Conservation (phyloP, 2,113 vertebrate genomes). For the Sander lucioperca region DNA sequence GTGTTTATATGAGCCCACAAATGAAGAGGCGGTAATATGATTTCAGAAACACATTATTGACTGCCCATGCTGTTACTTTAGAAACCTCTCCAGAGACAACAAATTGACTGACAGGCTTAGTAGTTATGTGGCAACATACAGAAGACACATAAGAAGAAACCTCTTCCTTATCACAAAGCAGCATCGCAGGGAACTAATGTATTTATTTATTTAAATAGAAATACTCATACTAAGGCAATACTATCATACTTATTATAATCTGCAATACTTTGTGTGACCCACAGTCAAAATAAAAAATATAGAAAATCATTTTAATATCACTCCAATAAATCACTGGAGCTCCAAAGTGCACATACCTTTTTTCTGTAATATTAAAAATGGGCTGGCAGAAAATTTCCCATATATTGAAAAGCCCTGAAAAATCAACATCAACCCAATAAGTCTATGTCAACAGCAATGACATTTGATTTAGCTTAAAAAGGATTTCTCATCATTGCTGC, state of each 20-base stretch:
- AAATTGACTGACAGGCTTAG: slow-evolving; percentile 29
- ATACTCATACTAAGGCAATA: slow-evolving; percentile 12
- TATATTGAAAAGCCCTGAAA: slow-evolving; percentile 78
- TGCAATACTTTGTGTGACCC: slow-evolving; percentile 30
- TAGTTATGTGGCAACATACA: slow-evolving; percentile 20
- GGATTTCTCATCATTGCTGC: slow-evolving; percentile 70
- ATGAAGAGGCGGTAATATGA: slow-evolving; percentile 24
- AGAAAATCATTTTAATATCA: slow-evolving; percentile 73
- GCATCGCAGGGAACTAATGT: background rate
- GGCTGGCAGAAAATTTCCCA: slow-evolving; percentile 62
- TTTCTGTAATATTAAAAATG: slow-evolving; percentile 79
- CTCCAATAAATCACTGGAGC: slow-evolving; percentile 69
- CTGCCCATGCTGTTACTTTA: slow-evolving; percentile 35
- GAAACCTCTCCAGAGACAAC: slow-evolving; percentile 16
- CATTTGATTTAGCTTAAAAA: slow-evolving; percentile 83
- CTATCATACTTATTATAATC: slow-evolving; percentile 22
- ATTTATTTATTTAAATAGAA: slow-evolving; percentile 2
- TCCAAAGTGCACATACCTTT: slow-evolving; percentile 59
- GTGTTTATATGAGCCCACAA: slow-evolving; percentile 6
- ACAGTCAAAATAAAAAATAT: slow-evolving; percentile 53
- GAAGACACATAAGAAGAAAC: slow-evolving; percentile 15
- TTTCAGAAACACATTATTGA: slow-evolving; percentile 35
- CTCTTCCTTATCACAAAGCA: slow-evolving; percentile 16
- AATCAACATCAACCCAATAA: slow-evolving; percentile 79
- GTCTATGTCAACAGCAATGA: slow-evolving; percentile 82